Percentiles rank a stretch among this genome's conserved stretches.
These are phyloP conservation scores for Oreochromis niloticus DNA, from an alignment of 2,113 vertebrate genomes.

Conservation along the genomic window DNA sequence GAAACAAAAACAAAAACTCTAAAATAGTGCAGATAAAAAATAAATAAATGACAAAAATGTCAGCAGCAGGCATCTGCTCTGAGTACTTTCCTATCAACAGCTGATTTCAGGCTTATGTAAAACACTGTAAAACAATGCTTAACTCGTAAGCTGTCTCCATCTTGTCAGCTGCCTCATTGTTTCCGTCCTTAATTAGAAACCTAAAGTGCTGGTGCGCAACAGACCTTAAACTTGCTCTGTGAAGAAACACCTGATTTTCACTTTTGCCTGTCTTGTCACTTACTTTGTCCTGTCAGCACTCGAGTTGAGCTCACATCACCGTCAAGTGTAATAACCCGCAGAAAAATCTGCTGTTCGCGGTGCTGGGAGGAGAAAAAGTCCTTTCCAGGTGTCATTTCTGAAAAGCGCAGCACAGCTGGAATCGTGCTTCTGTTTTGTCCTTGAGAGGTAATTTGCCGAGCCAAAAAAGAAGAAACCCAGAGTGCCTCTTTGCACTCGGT, in stretches of 20 bases:
- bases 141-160: not conserved
- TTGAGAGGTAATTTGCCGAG: not conserved
- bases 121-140: not conserved
- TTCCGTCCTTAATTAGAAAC: conserved; percentile 15
- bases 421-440: not conserved
- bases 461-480: not conserved
- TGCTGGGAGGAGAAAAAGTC: not conserved
- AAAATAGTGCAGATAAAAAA: not conserved
- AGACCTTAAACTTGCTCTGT: not conserved
- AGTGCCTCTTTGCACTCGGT: not conserved
- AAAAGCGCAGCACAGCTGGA: not conserved
- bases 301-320: not conserved
- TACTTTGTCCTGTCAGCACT: not conserved
- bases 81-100: not conserved
- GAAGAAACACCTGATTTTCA: not conserved
- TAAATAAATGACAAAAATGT: not conserved
- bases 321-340: not conserved
- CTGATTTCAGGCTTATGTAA: not conserved
- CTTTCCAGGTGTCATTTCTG: not conserved
- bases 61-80: not conserved
- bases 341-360: not conserved
- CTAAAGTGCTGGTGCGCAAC: not conserved
- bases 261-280: not conserved
- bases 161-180: not conserved
- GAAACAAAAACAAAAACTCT: not conserved